A percentile compares a stretch with the other conserved stretches of the same genome.
These are phyloP conservation scores for Papilio helenus DNA, from an alignment of 1,140 invertebrate genomes.

Conservation along the genomic window DNA sequence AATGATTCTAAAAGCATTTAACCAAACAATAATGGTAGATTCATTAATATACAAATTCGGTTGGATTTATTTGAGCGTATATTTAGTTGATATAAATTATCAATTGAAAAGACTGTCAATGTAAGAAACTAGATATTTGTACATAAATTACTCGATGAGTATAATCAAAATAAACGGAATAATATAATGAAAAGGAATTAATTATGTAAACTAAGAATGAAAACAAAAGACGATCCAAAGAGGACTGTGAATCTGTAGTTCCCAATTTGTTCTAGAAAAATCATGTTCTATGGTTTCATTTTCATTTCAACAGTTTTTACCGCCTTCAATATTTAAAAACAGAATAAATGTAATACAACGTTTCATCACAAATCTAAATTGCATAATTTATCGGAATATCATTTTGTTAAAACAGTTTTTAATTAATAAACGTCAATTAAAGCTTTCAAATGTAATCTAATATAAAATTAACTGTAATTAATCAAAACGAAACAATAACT, in stretches of 20 bases:
- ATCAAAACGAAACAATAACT: constrained; percentile 42
- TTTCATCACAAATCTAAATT: not conserved
- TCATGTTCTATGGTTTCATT: too few species aligned
- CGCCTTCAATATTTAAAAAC: not conserved
- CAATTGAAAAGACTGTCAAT: too few species aligned
- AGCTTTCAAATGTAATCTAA: constrained; percentile 38
- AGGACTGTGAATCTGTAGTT: too few species aligned
- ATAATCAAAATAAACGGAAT: too few species aligned
- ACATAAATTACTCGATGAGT: too few species aligned
- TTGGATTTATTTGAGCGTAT: not conserved
- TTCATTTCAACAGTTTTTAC: not conserved
- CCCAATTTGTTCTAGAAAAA: too few species aligned
- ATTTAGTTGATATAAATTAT: too few species aligned
- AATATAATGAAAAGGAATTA: too few species aligned
- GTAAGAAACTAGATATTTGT: too few species aligned
- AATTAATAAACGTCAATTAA: constrained; percentile 36
- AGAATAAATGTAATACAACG: not conserved
- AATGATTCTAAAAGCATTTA: constrained; percentile 20
- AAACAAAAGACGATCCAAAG: too few species aligned
- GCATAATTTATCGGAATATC: not conserved
- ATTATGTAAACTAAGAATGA: too few species aligned
- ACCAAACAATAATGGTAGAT: not conserved
- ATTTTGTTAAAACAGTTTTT: not conserved
- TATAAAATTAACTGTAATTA: constrained; percentile 35
- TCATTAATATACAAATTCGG: not conserved